Conservation (phyloP, 2,888 invertebrate genomes). For the Cantharis rufa region DNA sequence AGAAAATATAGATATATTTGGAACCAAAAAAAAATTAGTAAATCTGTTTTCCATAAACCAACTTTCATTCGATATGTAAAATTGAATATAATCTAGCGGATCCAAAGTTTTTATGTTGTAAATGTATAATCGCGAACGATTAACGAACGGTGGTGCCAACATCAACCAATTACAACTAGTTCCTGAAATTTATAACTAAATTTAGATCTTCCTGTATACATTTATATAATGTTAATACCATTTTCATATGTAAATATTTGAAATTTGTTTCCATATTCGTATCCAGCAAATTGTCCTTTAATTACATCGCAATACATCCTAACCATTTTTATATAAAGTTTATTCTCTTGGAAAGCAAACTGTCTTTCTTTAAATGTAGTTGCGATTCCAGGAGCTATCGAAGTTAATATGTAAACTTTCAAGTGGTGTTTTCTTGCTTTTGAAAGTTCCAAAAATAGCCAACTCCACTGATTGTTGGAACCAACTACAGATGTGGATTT, state of each 20-base stretch:
- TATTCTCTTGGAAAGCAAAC: conserved; percentile 1
- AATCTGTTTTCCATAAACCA: conserved; percentile 2
- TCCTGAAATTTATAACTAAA: background rate
- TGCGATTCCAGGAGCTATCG: conserved; percentile 5
- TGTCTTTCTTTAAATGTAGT: background rate
- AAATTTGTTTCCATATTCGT: conserved; percentile 3
- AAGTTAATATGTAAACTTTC: conserved; percentile 9
- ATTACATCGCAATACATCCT: conserved; percentile 6
- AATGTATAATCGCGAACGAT: background rate
- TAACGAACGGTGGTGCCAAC: background rate
- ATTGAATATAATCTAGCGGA: conserved; percentile 11
- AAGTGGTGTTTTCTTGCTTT: background rate
- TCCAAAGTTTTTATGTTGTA: background rate
- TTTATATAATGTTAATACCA: conserved; percentile 3
- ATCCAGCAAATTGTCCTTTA: conserved; percentile 15
- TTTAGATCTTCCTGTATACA: background rate
- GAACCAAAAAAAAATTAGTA: background rate
- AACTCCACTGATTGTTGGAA: conserved; percentile 7
- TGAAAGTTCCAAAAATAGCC: conserved; percentile 1
- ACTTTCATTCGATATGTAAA: background rate
- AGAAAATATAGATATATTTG: conserved; percentile 6
- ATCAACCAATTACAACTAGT: conserved; percentile 4
- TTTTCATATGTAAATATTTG: conserved; percentile 9
- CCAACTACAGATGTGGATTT: background rate
- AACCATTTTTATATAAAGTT: conserved; percentile 5